A percentile compares a stretch with the other conserved stretches of the same genome.
Conservation (phyloP, 2,797 vertebrate species). For the Margarornis squamiger region DNA sequence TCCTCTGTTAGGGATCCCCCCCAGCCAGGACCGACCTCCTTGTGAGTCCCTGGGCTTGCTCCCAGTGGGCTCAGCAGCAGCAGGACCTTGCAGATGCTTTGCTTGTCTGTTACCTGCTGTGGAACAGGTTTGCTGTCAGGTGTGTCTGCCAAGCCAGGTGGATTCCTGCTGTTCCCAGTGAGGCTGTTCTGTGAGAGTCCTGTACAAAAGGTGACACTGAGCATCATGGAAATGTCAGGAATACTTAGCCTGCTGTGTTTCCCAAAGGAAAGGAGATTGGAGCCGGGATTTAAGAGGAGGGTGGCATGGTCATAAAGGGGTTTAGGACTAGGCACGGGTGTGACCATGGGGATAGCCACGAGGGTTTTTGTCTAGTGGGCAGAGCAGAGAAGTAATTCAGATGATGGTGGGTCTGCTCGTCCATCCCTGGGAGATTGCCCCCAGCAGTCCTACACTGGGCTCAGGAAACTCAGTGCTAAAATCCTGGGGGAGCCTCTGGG, state of each 20-base stretch:
- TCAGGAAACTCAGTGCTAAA: not conserved
- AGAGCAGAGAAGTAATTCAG: not conserved
- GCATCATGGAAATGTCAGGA: not conserved
- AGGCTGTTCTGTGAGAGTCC: not conserved
- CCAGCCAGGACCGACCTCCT: fast-evolving
- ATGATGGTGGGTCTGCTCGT: not conserved
- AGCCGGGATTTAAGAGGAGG: not conserved
- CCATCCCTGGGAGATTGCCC: not conserved
- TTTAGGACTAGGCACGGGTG: not conserved
- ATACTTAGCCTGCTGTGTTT: not conserved
- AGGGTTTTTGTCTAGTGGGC: not conserved
- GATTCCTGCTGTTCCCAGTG: not conserved
- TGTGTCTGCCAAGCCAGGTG: not conserved
- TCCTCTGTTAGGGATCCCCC: not conserved
- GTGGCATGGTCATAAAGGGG: not conserved
- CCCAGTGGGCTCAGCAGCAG: not conserved
- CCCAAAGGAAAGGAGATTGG: not conserved
- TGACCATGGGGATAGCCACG: not conserved
- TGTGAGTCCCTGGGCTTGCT: not conserved
- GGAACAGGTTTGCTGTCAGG: not conserved
- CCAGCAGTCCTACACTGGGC: not conserved
- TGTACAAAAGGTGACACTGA: not conserved
- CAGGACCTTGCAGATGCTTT: not conserved
- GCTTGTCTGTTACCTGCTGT: not conserved
- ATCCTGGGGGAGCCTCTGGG: not conserved